phyloP scores from a whole-genome alignment of 2,888 invertebrate genomes.

The Polyommatus iphigenia region DNA sequence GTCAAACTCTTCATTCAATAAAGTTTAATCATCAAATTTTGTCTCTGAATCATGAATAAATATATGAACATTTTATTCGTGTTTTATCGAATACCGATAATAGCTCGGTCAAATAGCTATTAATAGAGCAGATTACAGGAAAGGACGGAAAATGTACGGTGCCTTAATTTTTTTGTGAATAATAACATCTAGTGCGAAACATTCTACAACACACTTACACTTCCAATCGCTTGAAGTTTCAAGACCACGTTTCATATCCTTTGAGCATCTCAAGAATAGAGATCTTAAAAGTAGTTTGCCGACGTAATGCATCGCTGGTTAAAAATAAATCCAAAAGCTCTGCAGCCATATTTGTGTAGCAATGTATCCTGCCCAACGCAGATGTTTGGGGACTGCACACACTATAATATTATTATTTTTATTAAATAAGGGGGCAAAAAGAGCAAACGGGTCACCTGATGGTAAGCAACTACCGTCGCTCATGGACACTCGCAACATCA shows the following conservation, averaged over 20 bases:
- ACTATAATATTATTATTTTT: slow-evolving; percentile 8
- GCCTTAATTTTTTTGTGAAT: neutral
- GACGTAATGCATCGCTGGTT: slow-evolving; percentile 16
- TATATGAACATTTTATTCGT: no score
- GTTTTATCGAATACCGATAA: no score
- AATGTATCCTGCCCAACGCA: slow-evolving; percentile 23
- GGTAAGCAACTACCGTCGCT: no score
- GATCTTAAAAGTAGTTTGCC: slow-evolving; percentile 20
- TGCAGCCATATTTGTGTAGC: slow-evolving; percentile 11
- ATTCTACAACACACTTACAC: neutral
- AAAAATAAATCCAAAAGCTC: slow-evolving; percentile 10
- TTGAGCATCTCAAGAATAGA: slow-evolving; percentile 1
- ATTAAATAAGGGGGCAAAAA: no score
- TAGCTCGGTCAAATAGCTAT: no score
- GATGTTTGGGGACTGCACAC: slow-evolving; percentile 18
- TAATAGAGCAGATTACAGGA: neutral
- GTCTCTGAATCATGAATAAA: no score
- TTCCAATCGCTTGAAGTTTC: neutral
- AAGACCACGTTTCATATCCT: neutral
- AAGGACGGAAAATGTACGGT: neutral
- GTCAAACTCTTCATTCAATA: no score
- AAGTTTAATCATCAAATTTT: no score
- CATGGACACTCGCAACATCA: no score
- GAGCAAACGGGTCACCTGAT: no score
- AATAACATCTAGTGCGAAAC: neutral